Percentiles rank a stretch among this genome's conserved stretches.
Evolutionary conservation across 2,888 invertebrate species (phyloP).

Genomic region (Dryocosmus kuriphilus): DNA sequence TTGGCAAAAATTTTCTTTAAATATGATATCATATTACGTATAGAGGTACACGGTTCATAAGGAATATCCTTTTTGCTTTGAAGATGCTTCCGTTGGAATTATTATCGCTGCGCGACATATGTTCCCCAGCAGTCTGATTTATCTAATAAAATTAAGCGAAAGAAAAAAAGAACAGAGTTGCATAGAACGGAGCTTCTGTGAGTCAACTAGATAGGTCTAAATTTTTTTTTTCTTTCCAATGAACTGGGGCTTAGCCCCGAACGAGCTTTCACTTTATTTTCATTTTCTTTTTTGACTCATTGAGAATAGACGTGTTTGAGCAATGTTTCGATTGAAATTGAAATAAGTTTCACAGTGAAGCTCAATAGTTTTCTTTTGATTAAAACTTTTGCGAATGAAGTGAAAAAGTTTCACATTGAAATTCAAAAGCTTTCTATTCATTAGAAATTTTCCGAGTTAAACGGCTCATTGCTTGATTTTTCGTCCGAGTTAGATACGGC

Average conservation of each 20-base stretch:
- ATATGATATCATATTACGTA: constrained; percentile 28
- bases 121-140: background rate
- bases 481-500: too few species aligned
- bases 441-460: too few species aligned
- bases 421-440: too few species aligned
- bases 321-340: too few species aligned
- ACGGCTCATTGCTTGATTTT: too few species aligned
- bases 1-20: constrained; percentile 9
- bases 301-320: too few species aligned
- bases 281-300: background rate
- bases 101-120: constrained; percentile 19
- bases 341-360: too few species aligned
- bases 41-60: constrained; percentile 34
- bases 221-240: background rate
- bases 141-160: background rate
- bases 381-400: too few species aligned
- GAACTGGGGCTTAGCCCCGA: too few species aligned
- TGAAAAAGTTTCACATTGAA: too few species aligned
- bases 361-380: too few species aligned
- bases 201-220: constrained; percentile 28
- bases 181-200: constrained; percentile 17
- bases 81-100: constrained; percentile 7
- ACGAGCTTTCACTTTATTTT: constrained; percentile 2
- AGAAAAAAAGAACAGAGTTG: background rate
- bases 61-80: background rate